Evolutionary conservation across 1,140 invertebrate genomes (phyloP), one percentile per base, ranked within the genome.

Genomic region (Druon quercuslanigerum): DNA sequence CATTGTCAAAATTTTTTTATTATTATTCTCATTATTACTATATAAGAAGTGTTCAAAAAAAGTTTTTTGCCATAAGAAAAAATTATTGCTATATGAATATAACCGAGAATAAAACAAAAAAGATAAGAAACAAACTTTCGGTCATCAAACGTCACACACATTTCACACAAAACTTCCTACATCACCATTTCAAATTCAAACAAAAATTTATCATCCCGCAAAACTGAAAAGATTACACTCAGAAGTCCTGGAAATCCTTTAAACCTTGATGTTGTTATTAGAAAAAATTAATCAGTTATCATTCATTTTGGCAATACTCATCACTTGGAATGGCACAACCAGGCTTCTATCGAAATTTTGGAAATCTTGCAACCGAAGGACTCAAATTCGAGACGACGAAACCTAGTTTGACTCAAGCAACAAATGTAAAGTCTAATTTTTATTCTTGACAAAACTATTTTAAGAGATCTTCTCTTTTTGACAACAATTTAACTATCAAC

Each of bases 231-330:
- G 4, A 40, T 50, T 40, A 66, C 25, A 66, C 25, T 66, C 16
- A 9, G 40, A 25, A 46, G 17, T 76, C 73, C 51, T 78, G 78
- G 73, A 40, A 79, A 73, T 84, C 83, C 25, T 83, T 77, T 71
- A 9, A 71, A 40, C 33, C 7, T 33, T 33, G 25, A 66, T 66
- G 40, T 33, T 66, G 60, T 40, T 66, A 66, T 66, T 13, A 33
- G n/a, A 46, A 66, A 66, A n/a, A 46, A 46, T 66, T 66, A 16
- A 66, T 20, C 16, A 40, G 73, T 14, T 8, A 81, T 83, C 73
- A 78, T 77, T 84, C 77, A 72, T 74, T 74, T 75, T 79, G 50
- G 50, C 56, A 54, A 17, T 66, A n/a, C 3, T 57, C 16, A 81
- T 84, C 74, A 40, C 71, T 79, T 72, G 75, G 82, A 74, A 79